Conservation (phyloP, 2,113 vertebrate species). For the Hippocampus zosterae region DNA sequence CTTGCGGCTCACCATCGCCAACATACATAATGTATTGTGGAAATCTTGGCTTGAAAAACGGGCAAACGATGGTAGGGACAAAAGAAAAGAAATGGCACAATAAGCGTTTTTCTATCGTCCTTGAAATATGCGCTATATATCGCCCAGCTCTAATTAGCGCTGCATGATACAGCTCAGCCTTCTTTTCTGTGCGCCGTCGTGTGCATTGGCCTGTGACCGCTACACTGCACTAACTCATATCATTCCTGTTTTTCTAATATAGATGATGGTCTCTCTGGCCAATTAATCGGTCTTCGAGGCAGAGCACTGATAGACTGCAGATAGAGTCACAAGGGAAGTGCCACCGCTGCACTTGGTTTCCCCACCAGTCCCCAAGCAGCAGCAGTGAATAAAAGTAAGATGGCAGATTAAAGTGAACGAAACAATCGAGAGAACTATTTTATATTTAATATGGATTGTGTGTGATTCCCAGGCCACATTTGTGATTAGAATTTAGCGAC, state of each 20-base stretch:
- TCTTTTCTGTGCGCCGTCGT: not conserved
- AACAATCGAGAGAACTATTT: not conserved
- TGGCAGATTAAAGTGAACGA: slow-evolving; percentile 20
- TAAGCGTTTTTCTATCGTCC: no score
- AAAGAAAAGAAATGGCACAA: no score
- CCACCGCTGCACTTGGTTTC: slow-evolving; percentile 2
- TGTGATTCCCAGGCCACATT: no score
- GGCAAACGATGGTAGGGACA: no score
- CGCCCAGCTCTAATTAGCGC: no score
- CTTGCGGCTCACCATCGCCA: no score
- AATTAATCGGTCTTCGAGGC: slow-evolving; percentile 31
- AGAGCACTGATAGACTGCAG: slow-evolving; percentile 21
- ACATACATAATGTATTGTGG: no score
- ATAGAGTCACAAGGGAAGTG: slow-evolving; percentile 19
- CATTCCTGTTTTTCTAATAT: slow-evolving; percentile 36
- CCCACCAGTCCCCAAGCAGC: slow-evolving; percentile 7
- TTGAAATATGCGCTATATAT: no score
- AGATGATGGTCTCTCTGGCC: slow-evolving; percentile 40
- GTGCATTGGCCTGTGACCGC: not conserved
- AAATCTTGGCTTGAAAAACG: no score
- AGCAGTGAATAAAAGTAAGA: slow-evolving; percentile 14
- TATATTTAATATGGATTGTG: no score
- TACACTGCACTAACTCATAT: slow-evolving; percentile 24
- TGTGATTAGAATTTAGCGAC: no score
- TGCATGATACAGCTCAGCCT: no score